A percentile compares a stretch with the other conserved stretches of the same genome.
Evolutionary conservation across 1,140 invertebrate genomes (phyloP).

Genomic region (Rhagoletis zephyria): DNA sequence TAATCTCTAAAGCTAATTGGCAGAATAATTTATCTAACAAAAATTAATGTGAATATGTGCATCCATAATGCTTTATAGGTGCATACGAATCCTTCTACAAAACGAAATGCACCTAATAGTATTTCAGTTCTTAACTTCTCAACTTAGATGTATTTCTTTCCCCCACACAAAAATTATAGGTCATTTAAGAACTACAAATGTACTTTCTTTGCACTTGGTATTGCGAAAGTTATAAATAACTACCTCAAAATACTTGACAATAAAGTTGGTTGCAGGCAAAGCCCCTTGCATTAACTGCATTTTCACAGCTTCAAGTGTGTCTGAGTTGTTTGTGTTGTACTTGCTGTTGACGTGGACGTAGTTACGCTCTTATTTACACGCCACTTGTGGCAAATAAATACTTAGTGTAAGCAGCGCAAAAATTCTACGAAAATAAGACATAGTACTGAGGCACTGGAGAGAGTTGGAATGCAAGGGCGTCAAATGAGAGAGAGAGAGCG

Average conservation of each 20-base stretch:
- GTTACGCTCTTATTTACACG: conserved; percentile 15
- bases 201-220: neutral
- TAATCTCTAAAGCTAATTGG: too few relatives aligned
- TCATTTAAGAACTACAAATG: too few relatives aligned
- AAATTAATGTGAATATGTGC: too few relatives aligned
- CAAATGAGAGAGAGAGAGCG: neutral
- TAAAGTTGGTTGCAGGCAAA: neutral
- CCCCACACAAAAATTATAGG: too few relatives aligned
- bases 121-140: too few relatives aligned
- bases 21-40: too few relatives aligned
- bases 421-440: neutral
- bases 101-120: too few relatives aligned
- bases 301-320: conserved; percentile 10
- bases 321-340: neutral
- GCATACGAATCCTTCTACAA: too few relatives aligned
- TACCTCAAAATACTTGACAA: neutral
- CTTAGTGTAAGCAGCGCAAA: neutral
- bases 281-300: neutral
- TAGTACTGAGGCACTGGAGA: too few relatives aligned
- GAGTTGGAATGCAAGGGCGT: too few relatives aligned
- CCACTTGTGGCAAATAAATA: neutral
- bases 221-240: neutral
- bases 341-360: neutral
- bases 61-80: neutral
- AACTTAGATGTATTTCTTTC: too few relatives aligned